Evolutionary conservation across 2,888 invertebrate species (phyloP).

Genomic region (Craniophora ligustri): DNA sequence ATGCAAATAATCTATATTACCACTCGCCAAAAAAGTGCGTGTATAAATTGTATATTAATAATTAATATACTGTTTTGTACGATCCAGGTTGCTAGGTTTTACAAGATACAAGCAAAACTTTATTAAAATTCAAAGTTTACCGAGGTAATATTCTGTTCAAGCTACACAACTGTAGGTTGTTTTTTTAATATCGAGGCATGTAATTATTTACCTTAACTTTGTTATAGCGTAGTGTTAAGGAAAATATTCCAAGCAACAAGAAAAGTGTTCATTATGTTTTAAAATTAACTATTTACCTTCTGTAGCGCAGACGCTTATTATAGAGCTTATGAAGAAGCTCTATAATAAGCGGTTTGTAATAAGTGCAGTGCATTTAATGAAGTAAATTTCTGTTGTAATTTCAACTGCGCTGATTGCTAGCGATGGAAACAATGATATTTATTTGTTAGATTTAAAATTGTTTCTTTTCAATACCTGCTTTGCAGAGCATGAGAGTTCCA

Average conservation of each 20-base stretch:
- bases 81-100: background rate
- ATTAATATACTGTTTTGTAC: conserved; percentile 27
- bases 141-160: background rate
- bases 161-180: background rate
- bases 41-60: too few species aligned
- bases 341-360: conserved; percentile 37
- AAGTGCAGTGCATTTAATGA: conserved; percentile 31
- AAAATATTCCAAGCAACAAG: conserved; percentile 12
- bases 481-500: too few species aligned
- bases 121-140: background rate
- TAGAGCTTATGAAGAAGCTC: conserved; percentile 22
- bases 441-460: too few species aligned
- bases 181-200: background rate
- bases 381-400: conserved; percentile 24
- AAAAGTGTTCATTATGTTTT: conserved; percentile 38
- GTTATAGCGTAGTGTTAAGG: background rate
- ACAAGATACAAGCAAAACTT: background rate
- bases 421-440: too few species aligned
- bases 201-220: background rate
- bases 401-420: conserved; percentile 18
- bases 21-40: too few species aligned
- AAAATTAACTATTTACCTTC: conserved; percentile 42
- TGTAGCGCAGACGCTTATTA: conserved; percentile 16
- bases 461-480: too few species aligned
- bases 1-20: too few species aligned